These are phyloP conservation scores for Ciconia maguari DNA, from an alignment of 2,113 vertebrate species.

Conservation along the genomic window DNA sequence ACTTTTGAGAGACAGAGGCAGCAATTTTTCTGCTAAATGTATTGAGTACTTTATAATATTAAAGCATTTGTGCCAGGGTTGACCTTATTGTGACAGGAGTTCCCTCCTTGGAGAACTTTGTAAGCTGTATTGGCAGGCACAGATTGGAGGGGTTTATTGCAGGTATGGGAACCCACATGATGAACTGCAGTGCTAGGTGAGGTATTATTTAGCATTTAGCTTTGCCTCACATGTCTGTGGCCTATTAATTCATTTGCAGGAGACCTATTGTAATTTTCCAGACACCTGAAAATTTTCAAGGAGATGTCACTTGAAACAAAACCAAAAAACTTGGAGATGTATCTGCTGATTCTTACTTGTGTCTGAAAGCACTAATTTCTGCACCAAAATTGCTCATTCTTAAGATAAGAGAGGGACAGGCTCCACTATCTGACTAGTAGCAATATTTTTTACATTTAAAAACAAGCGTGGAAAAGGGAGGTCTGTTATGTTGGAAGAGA, in stretches of 20 bases:
- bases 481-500: neutral
- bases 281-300: conserved; percentile 36
- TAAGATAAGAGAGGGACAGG: neutral
- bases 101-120: neutral
- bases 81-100: neutral
- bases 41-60: neutral
- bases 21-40: neutral
- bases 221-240: neutral
- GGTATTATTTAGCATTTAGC: conserved; percentile 18
- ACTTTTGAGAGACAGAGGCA: neutral
- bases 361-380: neutral
- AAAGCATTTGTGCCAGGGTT: neutral
- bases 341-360: neutral
- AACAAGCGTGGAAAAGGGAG: neutral
- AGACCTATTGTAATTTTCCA: conserved; percentile 36
- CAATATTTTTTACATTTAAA: neutral
- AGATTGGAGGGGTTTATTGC: conserved; percentile 49
- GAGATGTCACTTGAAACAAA: conserved; percentile 50
- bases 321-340: neutral
- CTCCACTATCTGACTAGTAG: neutral
- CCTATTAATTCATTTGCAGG: conserved; percentile 27
- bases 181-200: neutral
- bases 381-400: neutral
- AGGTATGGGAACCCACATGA: conserved; percentile 6
- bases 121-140: neutral